These are phyloP conservation scores for Okamejei kenojei DNA, from an alignment of 2,797 vertebrate genomes.

Conservation along the genomic window DNA sequence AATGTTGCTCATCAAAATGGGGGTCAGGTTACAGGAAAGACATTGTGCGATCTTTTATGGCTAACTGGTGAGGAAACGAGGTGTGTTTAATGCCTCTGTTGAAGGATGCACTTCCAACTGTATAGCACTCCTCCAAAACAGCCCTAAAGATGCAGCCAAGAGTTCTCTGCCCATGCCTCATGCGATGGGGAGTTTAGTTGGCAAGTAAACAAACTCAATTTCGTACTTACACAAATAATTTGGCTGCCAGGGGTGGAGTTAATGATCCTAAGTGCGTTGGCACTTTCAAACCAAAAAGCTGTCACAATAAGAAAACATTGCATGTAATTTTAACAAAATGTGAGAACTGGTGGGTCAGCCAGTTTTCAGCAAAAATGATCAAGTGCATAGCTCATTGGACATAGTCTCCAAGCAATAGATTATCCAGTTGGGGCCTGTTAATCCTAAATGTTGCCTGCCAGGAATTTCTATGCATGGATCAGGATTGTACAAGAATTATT, in stretches of 20 bases:
- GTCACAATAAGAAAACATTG: not conserved
- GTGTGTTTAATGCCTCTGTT: no score
- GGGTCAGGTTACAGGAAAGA: no score
- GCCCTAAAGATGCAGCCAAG: no score
- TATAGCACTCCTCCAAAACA: no score
- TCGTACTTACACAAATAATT: not conserved
- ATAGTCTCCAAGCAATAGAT: not conserved
- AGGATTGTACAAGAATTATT: conserved; percentile 1
- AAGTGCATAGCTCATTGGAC: not conserved
- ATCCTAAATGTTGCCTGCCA: conserved; percentile 15
- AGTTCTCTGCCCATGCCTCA: no score
- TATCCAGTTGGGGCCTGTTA: conserved; percentile 17
- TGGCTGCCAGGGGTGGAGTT: not conserved
- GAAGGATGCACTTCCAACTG: no score
- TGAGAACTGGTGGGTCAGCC: not conserved
- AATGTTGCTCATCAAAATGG: no score
- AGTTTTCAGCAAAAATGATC: not conserved
- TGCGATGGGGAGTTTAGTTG: no score
- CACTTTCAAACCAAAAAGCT: not conserved
- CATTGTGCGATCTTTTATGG: no score
- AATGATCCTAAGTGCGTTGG: not conserved
- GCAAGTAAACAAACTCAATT: not conserved
- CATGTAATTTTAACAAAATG: conserved; percentile 30
- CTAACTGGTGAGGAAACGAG: no score
- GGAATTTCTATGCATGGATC: conserved; percentile 5